Evolutionary conservation across 2,888 invertebrate genomes (phyloP).

Genomic region (Petrolisthes manimaculis): DNA sequence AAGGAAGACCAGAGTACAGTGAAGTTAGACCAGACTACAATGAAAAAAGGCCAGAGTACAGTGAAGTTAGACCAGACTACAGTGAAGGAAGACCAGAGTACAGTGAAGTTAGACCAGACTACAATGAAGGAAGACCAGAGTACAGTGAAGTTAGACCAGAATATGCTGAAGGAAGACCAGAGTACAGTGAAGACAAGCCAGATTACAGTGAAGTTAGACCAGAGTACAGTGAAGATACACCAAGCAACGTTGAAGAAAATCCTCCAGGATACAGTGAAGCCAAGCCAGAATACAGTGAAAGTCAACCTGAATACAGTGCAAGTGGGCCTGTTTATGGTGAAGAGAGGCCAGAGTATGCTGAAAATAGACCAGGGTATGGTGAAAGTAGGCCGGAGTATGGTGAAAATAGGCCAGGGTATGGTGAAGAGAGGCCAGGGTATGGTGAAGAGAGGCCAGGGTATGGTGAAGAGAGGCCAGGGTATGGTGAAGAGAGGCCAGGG

Average conservation of each 20-base stretch:
- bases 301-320: not conserved
- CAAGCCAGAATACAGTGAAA: not conserved
- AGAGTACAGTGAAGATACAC: conserved; percentile 1
- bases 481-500: not conserved
- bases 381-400: not conserved
- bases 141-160: not conserved
- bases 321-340: not conserved
- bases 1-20: not conserved
- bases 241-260: conserved; percentile 5
- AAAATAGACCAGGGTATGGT: not conserved
- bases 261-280: not conserved
- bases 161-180: not conserved
- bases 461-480: not conserved
- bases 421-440: not conserved
- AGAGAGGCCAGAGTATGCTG: not conserved
- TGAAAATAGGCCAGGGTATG: not conserved
- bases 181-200: not conserved
- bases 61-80: not conserved
- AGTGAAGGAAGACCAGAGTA: not conserved
- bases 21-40: not conserved
- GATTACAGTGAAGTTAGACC: not conserved
- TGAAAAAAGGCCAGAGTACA: not conserved
- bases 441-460: not conserved
- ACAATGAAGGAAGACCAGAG: not conserved
- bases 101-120: not conserved